phyloP scores from a whole-genome alignment of 2,113 vertebrate genomes.

The Coptodon rendalli region DNA sequence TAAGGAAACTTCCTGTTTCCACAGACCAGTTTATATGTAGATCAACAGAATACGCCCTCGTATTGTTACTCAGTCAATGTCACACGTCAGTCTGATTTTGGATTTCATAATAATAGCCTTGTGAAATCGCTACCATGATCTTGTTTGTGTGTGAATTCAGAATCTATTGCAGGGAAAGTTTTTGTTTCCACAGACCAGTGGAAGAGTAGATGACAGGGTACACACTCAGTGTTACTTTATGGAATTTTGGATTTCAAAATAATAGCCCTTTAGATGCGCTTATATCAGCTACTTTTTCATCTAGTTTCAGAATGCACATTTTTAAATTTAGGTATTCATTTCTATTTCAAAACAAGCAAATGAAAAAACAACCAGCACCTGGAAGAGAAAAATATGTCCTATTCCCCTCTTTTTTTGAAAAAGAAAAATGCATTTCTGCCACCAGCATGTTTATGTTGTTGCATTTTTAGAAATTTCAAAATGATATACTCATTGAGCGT shows the following conservation, averaged over 20 bases:
- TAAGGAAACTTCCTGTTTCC: not conserved
- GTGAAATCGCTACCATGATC: not conserved
- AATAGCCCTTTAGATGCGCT: accelerated
- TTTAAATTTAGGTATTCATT: accelerated
- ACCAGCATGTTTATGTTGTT: not conserved
- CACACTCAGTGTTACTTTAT: not conserved
- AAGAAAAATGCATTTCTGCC: not conserved
- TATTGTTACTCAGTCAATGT: not conserved
- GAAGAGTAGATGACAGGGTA: not conserved
- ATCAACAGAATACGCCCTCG: not conserved
- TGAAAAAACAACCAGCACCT: accelerated
- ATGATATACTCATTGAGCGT: not conserved
- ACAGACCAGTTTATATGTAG: not conserved
- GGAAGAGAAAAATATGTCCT: not conserved
- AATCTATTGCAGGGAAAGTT: not conserved
- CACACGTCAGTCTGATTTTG: not conserved
- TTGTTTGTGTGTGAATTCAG: not conserved
- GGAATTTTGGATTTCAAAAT: not conserved
- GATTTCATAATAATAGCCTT: not conserved
- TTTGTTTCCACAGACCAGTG: not conserved
- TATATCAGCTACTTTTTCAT: not conserved
- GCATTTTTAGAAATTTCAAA: not conserved
- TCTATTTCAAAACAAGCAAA: not conserved
- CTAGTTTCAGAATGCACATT: not conserved
- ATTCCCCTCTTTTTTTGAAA: accelerated